Evolutionary conservation across 53 echinoderm and acorn worm species (phyloP).

Genomic region (Stichopus horrens): DNA sequence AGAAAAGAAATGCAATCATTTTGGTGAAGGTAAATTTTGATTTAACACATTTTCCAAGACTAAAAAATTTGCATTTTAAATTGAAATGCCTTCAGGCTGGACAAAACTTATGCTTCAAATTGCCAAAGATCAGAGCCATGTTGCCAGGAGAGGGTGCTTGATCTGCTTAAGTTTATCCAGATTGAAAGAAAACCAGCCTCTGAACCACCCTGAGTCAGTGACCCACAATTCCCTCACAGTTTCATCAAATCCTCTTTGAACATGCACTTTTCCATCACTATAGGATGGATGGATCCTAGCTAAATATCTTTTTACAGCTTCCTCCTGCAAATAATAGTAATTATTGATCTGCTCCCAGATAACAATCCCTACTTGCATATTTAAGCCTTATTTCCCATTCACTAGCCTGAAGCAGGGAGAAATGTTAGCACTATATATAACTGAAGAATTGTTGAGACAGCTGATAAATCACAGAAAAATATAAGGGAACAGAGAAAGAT

Average conservation of each 20-base stretch:
- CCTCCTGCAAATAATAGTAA: no score
- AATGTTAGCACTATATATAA: no score
- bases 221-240: constrained; percentile 14
- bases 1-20: no score
- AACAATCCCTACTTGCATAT: constrained; percentile 15
- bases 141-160: neutral
- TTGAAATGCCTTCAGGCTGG: constrained; percentile 22
- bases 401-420: constrained; percentile 12
- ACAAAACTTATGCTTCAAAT: constrained; percentile 5
- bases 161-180: constrained; percentile 2
- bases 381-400: constrained; percentile 39
- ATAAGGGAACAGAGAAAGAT: no score
- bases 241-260: neutral
- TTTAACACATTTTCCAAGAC: neutral
- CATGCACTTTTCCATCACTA: neutral
- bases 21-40: neutral
- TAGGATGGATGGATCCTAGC: no score
- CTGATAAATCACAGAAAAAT: constrained; percentile 6
- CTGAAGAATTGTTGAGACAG: neutral
- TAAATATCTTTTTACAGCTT: no score
- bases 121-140: constrained; percentile 22
- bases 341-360: neutral
- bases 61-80: constrained; percentile 24
- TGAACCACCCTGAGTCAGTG: constrained; percentile 6
- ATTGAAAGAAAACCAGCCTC: neutral